Percentiles rank a stretch among this genome's conserved stretches.
Conservation (phyloP, 2,888 invertebrate genomes). For the Parochlus steinenii region DNA sequence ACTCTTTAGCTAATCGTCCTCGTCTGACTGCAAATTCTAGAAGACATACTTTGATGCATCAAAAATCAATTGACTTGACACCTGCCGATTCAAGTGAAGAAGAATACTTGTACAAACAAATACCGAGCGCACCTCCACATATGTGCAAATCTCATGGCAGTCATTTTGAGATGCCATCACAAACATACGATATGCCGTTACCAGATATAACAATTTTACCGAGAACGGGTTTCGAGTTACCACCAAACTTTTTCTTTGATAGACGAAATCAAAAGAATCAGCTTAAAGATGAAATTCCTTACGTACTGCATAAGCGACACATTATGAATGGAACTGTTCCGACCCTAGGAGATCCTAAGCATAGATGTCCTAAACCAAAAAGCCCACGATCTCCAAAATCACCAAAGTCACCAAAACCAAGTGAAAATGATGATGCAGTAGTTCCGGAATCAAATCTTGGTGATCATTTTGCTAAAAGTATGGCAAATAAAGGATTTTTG, state of each 20-base stretch:
- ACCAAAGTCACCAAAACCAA: slow-evolving; percentile 44
- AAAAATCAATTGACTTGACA: slow-evolving; percentile 69
- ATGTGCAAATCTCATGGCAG: slow-evolving; percentile 49
- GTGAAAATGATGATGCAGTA: slow-evolving; percentile 20
- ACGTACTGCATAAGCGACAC: slow-evolving; percentile 68
- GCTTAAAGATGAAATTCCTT: slow-evolving; percentile 58
- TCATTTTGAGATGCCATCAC: slow-evolving; percentile 49
- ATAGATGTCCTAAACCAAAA: slow-evolving; percentile 26
- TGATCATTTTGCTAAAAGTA: slow-evolving; percentile 34
- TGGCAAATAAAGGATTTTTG: slow-evolving; percentile 38
- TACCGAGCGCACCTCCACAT: slow-evolving; percentile 50
- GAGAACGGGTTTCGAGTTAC: slow-evolving; percentile 51
- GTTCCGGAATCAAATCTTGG: slow-evolving; percentile 33
- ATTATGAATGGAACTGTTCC: slow-evolving; percentile 71
- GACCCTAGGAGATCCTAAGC: slow-evolving; percentile 32
- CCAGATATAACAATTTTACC: slow-evolving; percentile 33
- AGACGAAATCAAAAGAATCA: slow-evolving; percentile 28
- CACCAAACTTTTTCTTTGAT: slow-evolving; percentile 53
- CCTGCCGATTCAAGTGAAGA: slow-evolving; percentile 75
- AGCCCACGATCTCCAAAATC: slow-evolving; percentile 48
- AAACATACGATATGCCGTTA: slow-evolving; percentile 28
- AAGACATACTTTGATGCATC: slow-evolving; percentile 67
- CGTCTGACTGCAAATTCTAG: slow-evolving; percentile 54
- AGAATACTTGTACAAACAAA: slow-evolving; percentile 60
- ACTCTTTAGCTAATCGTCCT: slow-evolving; percentile 55